Percentiles rank a stretch among this genome's conserved stretches.
Evolutionary conservation across 2,113 vertebrate species (phyloP).

Genomic region (Mesoclemmys tuberculata): DNA sequence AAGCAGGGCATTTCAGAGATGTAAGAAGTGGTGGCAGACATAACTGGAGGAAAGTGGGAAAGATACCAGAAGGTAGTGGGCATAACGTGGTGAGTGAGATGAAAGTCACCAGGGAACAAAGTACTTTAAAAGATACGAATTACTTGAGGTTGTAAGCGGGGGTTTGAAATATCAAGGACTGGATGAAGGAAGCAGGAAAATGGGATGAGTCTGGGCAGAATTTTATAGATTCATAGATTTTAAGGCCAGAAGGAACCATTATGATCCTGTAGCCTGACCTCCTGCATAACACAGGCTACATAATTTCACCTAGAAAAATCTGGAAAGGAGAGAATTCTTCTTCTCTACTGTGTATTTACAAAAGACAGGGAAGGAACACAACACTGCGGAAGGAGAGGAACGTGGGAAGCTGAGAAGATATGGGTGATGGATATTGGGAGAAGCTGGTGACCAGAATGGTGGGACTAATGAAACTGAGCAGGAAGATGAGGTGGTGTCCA

Average conservation of each 20-base stretch:
- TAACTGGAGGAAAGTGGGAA: neutral
- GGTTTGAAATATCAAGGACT: neutral
- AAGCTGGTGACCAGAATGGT: neutral
- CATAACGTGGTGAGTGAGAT: slow-evolving; percentile 13
- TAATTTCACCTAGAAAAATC: neutral
- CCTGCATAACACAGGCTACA: neutral
- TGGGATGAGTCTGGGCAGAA: neutral
- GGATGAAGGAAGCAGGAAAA: too few relatives aligned
- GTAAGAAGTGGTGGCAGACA: neutral
- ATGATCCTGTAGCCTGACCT: neutral
- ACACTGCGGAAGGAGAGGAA: neutral
- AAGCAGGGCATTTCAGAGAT: neutral
- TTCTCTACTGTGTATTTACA: neutral
- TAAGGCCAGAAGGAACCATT: neutral
- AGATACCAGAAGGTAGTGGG: neutral
- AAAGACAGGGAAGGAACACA: neutral
- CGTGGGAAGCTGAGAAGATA: neutral
- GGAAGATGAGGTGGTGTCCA: neutral
- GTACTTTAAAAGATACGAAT: neutral
- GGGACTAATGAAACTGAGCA: neutral
- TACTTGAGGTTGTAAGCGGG: neutral
- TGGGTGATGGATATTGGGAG: neutral
- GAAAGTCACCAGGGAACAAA: neutral
- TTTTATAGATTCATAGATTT: neutral
- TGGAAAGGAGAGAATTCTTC: neutral